Evolutionary conservation across 2,888 invertebrate genomes (phyloP).

Genomic region (Anodontia alba): DNA sequence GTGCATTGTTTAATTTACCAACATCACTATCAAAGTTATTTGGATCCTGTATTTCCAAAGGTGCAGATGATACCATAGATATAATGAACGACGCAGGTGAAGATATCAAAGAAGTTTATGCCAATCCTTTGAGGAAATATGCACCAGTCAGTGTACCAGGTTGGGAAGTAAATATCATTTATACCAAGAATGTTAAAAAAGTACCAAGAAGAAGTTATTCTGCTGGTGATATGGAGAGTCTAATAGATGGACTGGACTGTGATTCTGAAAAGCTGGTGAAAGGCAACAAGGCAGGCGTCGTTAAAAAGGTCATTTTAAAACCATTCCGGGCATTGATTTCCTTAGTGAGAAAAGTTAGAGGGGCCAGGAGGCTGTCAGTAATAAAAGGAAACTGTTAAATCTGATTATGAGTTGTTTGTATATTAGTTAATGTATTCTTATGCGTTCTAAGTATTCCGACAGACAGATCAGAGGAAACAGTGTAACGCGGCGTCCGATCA

Average conservation of each 20-base stretch:
- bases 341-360: no score
- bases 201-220: not conserved
- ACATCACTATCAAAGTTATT: not conserved
- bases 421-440: no score
- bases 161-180: constrained; percentile 8
- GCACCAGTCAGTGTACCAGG: constrained; percentile 10
- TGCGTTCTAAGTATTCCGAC: no score
- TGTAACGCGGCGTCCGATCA: no score
- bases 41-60: not conserved
- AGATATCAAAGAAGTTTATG: not conserved
- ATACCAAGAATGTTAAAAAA: not conserved
- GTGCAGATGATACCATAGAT: not conserved
- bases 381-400: no score
- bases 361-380: no score
- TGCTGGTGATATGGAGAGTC: not conserved
- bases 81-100: not conserved
- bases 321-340: no score
- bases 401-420: no score
- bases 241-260: not conserved
- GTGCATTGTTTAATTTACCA: no score
- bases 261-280: not conserved
- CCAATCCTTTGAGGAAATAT: constrained; percentile 8
- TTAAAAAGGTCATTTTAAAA: no score
- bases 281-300: no score
- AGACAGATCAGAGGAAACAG: no score